Base-by-base conservation (phyloP, 2,113 vertebrate species). In the Caretta caretta region DNA sequence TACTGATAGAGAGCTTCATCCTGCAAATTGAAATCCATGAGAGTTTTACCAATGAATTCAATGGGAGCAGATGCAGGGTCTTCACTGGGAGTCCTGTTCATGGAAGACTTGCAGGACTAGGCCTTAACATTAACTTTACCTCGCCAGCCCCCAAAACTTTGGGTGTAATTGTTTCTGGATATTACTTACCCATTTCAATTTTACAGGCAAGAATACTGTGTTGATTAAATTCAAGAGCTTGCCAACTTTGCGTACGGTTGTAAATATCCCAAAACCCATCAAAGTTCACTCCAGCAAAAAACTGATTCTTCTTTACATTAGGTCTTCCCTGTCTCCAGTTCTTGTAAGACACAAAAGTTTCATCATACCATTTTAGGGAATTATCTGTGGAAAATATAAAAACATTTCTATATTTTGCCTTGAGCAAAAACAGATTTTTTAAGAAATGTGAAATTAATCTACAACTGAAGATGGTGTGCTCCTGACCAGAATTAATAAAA, bases 141-240 rank as follows among this genome's bases (percentile, higher is more conserved):
- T 84, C 48, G 31, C 86, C 84, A 62, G 25, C n/a, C 17, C 31
- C 31, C 12, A 53, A 46, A 35, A 50, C 17, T 53, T 75, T 5
- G 51, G 7, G 16, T 5, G 29, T 4, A 27, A 6, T 46, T 76
- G 5, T 16, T 59, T 22, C 54, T 76, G 56, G 88, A 31, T 59
- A 14, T 12, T 50, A 97, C 98, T 97, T 98, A 99, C 99, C 99
- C 19, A 98, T 97, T 97, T 99, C 99, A 2, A 99, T 98, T 98
- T 99, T 99, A 97, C 99, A 99, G 97, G 98, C 98, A 11, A 99
- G 98, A 86, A 99, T 98, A 86, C 98, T 98, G 79, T 97, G 98
- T 89, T 99, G 98, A 49, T 98, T 98, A 97, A 99, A 99, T 57
- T 96, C 94, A 22, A 93, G 84, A 84, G 90, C 89, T 1, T 97